Base-by-base conservation (phyloP, 1,140 invertebrate species). In the Diorhabda carinulata region DNA sequence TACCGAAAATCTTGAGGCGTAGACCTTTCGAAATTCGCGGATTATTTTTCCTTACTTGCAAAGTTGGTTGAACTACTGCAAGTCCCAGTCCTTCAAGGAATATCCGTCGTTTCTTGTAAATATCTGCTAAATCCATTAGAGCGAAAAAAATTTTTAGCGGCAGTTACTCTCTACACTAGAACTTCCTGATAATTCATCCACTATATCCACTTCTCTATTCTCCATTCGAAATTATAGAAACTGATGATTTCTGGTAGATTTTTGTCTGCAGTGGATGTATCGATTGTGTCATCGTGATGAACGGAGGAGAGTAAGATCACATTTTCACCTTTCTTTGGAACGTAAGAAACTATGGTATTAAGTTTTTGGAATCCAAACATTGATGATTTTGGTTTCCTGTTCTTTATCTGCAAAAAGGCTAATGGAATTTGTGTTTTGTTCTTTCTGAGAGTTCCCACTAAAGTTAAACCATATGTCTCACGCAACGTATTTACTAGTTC, bases 171-270 rank as follows among this genome's bases (percentile, higher is more conserved):
- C 58, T 59, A 59, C 58, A 59, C 58, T 59, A 59, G 5, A 59
- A 59, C 10, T 59, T 59, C 58, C 58, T 59, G 58, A 59, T 25
- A 59, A n/a, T 25, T 59, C 58, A 40, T 59, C 58, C 10, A 59
- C 58, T 59, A 40, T 59, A 59, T 59, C 58, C 25, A 25, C 25
- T 25, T 1, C 25, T 25, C 25, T 1, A 0, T 25, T 25, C 25
- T 25, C 25, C 25, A 0, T 25, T 25, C 25, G 25, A 25, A 25
- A 25, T 25, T 25, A 25, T 25, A 25, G 1, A 25, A 25, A 25
- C 25, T 25, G 25, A 25, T 25, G 25, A 25, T 25, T 25, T 25
- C 25, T 25, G 25, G 25, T 25, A 25, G 25, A 25, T 25, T 25
- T 10, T 59, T 59, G 7, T 59, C 58, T 9, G 7, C 58, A 59